Evolutionary conservation across 2,888 invertebrate species (phyloP), one percentile per base, ranked within the genome.

Genomic region (Psococerastis gibbosa): DNA sequence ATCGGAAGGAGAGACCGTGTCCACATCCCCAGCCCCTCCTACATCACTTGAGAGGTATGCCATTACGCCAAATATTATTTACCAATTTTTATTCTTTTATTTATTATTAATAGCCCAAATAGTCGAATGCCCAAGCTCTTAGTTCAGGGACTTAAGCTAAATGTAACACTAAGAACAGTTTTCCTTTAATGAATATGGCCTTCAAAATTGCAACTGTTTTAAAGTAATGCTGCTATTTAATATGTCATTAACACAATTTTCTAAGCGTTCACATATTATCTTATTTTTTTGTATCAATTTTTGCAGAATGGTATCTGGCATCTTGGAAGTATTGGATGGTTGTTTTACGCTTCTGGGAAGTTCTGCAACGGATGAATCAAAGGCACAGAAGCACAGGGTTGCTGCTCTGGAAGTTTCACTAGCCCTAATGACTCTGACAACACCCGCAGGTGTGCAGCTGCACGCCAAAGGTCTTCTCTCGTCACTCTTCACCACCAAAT

Each of bases 401-500:
- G 65, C 67, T 18, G 73, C 78, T 0, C 63, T 78, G 18, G 73
- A 74, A 41, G 69, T 80, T 3, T 73, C 78, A 4, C 76, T 76
- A 0, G 63, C 65, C 47, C 60, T 79, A 33, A 57, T 85, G 31
- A 71, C 76, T 13, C 58, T 82, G 49, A 79, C 82, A 2, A 76
- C 78, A 13, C 78, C 80, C 1, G 68, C 71, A 42, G 67, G 70
- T 8, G 75, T 84, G 4, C 80, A 83, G 57, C 69, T 76, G 44
- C 76, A 78, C 47, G 81, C 87, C 2, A 88, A 87, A 55, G 79
- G 80, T 22, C 69, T 94, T 46, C 62, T 95, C 51, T 76, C 87
- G 0, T 78, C 89, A 0, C 62, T 94, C 23, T 78, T 81, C 55
- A 69, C 75, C 20, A 77, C 76, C 22, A 73, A 76, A 35, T 65